These are phyloP conservation scores for Pteronura brasiliensis DNA, from an alignment of 2,113 vertebrate species.

Conservation along the genomic window DNA sequence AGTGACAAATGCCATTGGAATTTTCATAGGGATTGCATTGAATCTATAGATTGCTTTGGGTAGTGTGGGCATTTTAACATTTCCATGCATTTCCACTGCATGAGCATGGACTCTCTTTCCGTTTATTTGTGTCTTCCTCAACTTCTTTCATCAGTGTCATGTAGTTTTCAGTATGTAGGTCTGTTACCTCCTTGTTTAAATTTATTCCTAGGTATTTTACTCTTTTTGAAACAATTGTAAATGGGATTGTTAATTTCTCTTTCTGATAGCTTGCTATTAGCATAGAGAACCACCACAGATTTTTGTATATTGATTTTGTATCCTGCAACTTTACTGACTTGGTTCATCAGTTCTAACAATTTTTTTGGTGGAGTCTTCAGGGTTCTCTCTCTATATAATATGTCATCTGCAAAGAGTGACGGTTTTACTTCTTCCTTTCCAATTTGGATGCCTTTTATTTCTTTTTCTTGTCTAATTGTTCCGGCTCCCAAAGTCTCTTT, in stretches of 20 bases:
- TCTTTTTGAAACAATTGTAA: not conserved
- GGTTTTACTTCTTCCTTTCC: not conserved
- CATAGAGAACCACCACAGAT: not conserved
- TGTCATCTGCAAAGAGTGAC: not conserved
- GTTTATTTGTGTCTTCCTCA: not conserved
- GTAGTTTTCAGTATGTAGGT: not conserved
- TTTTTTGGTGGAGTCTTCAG: not conserved
- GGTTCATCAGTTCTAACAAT: not conserved
- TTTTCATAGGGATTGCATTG: not conserved
- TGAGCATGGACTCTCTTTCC: not conserved
- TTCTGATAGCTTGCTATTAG: not conserved
- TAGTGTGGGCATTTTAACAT: not conserved
- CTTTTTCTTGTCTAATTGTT: not conserved
- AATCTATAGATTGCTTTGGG: not conserved
- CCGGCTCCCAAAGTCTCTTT: not conserved
- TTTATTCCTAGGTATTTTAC: not conserved
- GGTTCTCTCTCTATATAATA: not conserved
- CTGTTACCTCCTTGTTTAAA: not conserved
- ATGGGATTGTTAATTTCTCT: not conserved
- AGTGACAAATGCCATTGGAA: not conserved
- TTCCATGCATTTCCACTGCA: not conserved
- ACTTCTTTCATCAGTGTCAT: not conserved
- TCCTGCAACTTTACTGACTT: not conserved
- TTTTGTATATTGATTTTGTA: not conserved
- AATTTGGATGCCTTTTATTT: not conserved